phyloP scores from a whole-genome alignment of 2,797 vertebrate genomes.

The Danio tinwini region DNA sequence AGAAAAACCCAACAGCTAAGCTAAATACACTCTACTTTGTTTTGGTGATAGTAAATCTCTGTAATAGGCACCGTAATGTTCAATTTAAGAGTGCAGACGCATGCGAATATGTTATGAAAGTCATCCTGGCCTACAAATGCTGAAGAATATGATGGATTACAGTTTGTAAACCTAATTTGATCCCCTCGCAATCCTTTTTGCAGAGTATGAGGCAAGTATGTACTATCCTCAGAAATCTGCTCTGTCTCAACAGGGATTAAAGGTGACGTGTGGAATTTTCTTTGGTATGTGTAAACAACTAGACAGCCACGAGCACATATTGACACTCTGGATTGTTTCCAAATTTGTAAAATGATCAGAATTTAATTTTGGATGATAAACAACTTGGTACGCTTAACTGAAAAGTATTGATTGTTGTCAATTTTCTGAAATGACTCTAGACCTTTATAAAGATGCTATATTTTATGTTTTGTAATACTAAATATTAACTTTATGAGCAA shows the following conservation, averaged over 20 bases:
- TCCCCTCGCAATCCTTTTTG: not conserved
- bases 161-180: slow-evolving; percentile 13
- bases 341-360: not conserved
- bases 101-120: not conserved
- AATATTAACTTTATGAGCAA: too few relatives aligned
- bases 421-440: not conserved
- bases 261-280: slow-evolving; percentile 19
- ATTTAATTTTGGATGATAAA: not conserved
- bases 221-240: not conserved
- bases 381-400: not conserved
- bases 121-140: not conserved
- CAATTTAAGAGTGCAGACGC: not conserved
- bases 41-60: not conserved
- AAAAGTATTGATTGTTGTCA: not conserved
- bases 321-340: not conserved
- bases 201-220: not conserved
- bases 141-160: not conserved
- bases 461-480: too few relatives aligned
- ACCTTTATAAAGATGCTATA: too few relatives aligned
- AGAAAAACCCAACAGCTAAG: not conserved
- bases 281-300: not conserved
- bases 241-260: not conserved
- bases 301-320: not conserved
- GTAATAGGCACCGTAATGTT: not conserved
- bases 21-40: not conserved